Evolutionary conservation across 23 tunicate genomes (phyloP).

Genomic region (Phallusia fumigata): DNA sequence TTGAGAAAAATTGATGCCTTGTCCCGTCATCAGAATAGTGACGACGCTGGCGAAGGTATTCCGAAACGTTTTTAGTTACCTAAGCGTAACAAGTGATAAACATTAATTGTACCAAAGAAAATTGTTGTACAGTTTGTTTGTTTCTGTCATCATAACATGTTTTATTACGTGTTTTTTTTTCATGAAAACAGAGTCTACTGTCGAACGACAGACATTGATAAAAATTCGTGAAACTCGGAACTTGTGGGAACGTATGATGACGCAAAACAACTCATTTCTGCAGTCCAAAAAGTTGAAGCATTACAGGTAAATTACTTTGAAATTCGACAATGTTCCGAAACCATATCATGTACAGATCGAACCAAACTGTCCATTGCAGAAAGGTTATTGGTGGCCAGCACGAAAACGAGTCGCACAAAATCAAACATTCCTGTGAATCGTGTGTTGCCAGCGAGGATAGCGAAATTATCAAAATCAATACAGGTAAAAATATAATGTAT

Average conservation of each 20-base stretch:
- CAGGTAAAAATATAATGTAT: not conserved
- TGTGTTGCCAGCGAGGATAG: slow-evolving; percentile 3
- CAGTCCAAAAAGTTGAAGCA: not conserved
- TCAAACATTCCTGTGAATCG: not conserved
- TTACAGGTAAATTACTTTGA: not conserved
- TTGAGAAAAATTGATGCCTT: not conserved
- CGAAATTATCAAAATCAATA: not conserved
- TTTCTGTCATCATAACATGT: no score
- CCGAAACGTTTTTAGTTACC: not conserved
- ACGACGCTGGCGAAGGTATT: not conserved
- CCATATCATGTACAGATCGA: not conserved
- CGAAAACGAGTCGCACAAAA: not conserved
- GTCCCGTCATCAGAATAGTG: not conserved
- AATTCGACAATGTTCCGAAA: no score
- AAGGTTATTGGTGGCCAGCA: not conserved
- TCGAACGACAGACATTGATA: not conserved
- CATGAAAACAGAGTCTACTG: no score
- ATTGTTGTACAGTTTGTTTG: no score
- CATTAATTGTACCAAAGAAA: no score
- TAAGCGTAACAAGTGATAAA: no score
- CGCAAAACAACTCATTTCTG: not conserved
- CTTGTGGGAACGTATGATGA: not conserved
- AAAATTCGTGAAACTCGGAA: not conserved
- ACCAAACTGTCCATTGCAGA: not conserved
- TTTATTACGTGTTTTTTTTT: no score